Conservation (phyloP, 2,113 vertebrate genomes). For the Machaerirhynchus nigripectus region DNA sequence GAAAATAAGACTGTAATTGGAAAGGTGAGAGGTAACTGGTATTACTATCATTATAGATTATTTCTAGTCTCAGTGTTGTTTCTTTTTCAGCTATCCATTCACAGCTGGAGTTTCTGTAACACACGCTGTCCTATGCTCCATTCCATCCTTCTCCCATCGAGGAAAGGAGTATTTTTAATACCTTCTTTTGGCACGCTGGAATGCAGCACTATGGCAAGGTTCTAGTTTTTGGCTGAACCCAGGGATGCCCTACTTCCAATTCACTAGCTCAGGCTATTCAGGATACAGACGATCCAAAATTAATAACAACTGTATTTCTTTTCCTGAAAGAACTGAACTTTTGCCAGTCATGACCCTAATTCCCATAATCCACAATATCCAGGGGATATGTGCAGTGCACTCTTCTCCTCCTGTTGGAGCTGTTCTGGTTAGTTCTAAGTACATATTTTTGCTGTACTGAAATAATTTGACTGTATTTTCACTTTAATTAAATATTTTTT, state of each 20-base stretch:
- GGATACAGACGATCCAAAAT: background rate
- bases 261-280: background rate
- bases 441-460: background rate
- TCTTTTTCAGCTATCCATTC: background rate
- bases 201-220: background rate
- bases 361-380: background rate
- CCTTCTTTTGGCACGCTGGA: fast-evolving
- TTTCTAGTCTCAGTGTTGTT: background rate
- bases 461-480: background rate
- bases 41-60: background rate
- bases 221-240: background rate
- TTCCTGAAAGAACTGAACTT: background rate
- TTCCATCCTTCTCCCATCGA: background rate
- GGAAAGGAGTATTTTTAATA: background rate
- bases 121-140: background rate
- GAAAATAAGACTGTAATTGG: background rate
- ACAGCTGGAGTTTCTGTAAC: background rate
- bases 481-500: background rate
- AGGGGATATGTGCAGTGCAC: fast-evolving
- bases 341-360: background rate
- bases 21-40: background rate
- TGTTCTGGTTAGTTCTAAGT: background rate
- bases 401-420: background rate
- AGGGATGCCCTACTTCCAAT: background rate
- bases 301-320: background rate